Evolutionary conservation across 30 jellyfish, hydroid and myxozoan species (phyloP).

Genomic region (Hydractinia echinata): DNA sequence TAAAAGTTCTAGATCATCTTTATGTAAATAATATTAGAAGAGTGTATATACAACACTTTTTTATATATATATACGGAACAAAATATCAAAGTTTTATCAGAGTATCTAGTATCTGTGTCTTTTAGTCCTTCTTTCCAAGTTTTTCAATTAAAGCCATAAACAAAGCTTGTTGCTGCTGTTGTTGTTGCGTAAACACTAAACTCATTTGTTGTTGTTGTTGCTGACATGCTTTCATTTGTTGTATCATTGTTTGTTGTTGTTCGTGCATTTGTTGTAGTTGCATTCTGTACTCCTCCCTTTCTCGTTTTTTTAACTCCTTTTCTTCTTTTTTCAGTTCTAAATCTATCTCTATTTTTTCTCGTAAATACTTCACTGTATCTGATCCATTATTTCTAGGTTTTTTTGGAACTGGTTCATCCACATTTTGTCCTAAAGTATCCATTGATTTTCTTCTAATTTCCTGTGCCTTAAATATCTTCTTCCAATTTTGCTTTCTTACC

Average conservation of each 20-base stretch:
- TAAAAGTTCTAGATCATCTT: too few relatives aligned
- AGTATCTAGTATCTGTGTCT: too few relatives aligned
- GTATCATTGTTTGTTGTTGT: background rate
- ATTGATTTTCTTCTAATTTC: slow-evolving; percentile 24
- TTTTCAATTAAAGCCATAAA: background rate
- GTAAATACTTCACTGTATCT: slow-evolving; percentile 40
- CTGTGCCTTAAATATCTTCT: slow-evolving; percentile 18
- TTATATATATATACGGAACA: too few relatives aligned
- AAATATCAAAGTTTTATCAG: too few relatives aligned
- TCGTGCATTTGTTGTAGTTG: slow-evolving; percentile 3
- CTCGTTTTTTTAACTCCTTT: slow-evolving; percentile 1
- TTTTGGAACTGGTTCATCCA: background rate
- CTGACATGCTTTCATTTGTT: background rate
- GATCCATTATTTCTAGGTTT: slow-evolving; percentile 27
- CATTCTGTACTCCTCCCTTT: background rate
- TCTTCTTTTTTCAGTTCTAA: slow-evolving; percentile 22
- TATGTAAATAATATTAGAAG: too few relatives aligned
- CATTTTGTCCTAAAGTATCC: slow-evolving; percentile 10
- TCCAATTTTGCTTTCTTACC: slow-evolving; percentile 8
- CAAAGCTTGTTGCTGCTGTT: slow-evolving; percentile 22
- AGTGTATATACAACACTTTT: too few relatives aligned
- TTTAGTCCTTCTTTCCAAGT: background rate
- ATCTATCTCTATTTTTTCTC: slow-evolving; percentile 34
- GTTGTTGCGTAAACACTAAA: background rate
- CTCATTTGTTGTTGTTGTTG: background rate